Evolutionary conservation across 2,888 invertebrate species (phyloP).

Genomic region (Bruchidius siliquastri): DNA sequence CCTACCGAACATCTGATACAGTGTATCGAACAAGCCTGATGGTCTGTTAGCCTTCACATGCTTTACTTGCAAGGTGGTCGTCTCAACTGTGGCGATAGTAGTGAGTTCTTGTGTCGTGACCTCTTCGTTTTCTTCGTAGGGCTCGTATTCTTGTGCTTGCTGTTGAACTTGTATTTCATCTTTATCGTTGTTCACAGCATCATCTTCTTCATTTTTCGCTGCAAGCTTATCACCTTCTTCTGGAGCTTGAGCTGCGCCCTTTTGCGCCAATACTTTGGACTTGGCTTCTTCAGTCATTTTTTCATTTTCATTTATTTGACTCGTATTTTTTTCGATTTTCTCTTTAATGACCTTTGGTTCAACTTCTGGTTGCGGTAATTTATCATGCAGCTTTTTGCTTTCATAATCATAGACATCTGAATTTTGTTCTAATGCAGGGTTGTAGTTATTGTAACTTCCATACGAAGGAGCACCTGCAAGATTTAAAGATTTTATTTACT

Average conservation of each 20-base stretch:
- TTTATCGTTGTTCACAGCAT: neutral
- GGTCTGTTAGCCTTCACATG: conserved; percentile 16
- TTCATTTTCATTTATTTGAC: neutral
- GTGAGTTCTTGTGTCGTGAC: neutral
- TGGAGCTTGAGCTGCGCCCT: neutral
- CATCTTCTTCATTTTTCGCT: neutral
- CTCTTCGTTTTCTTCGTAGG: neutral
- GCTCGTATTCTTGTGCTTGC: neutral
- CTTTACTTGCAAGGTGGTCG: neutral
- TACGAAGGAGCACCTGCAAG: neutral
- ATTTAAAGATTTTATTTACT: no score
- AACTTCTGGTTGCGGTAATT: neutral
- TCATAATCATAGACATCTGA: conserved; percentile 10
- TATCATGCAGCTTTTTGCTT: neutral
- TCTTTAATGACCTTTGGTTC: neutral
- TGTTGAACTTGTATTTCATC: neutral
- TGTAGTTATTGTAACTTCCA: conserved; percentile 11
- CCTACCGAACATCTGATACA: conserved; percentile 44
- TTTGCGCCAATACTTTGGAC: neutral
- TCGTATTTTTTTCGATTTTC: neutral
- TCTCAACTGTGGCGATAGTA: neutral
- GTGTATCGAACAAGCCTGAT: conserved; percentile 34
- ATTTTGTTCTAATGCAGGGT: conserved; percentile 11
- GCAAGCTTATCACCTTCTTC: neutral
- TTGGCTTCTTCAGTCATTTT: neutral